Evolutionary conservation across 1,140 invertebrate species (phyloP).

Genomic region (Saccostrea glomerata): DNA sequence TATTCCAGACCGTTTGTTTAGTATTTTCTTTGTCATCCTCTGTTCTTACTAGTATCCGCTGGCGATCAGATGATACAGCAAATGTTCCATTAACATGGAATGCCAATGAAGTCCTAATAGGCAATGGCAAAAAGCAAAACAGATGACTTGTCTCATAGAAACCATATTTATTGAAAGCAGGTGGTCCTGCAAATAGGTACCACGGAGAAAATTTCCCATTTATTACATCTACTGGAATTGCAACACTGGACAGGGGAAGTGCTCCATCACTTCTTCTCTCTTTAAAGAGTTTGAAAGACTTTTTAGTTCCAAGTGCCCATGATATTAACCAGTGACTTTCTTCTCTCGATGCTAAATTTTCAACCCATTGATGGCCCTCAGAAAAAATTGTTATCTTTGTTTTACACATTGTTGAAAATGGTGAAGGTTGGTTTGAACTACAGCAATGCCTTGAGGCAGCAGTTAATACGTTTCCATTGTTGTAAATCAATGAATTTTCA

Average conservation of each 20-base stretch:
- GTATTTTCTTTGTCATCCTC: slow-evolving; percentile 52
- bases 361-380: not conserved
- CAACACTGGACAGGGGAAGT: slow-evolving; percentile 55
- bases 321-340: not conserved
- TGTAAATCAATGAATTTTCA: not conserved
- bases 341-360: not conserved
- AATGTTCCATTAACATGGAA: slow-evolving; percentile 54
- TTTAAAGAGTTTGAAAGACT: not conserved
- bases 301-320: not conserved
- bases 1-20: slow-evolving; percentile 44
- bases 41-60: slow-evolving; percentile 40
- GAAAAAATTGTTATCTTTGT: not conserved
- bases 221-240: slow-evolving; percentile 27
- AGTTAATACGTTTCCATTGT: not conserved
- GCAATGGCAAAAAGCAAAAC: slow-evolving; percentile 53
- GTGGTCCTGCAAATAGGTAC: no score
- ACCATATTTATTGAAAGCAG: no score
- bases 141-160: slow-evolving; percentile 51
- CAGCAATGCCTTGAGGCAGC: not conserved
- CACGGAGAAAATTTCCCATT: no score
- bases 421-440: not conserved
- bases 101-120: slow-evolving; percentile 33
- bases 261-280: slow-evolving; percentile 21
- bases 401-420: not conserved
- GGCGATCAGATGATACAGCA: slow-evolving; percentile 49